Evolutionary conservation across 2,797 vertebrate genomes (phyloP), one percentile per base, ranked within the genome.

Genomic region (Cheirogaleus major): DNA sequence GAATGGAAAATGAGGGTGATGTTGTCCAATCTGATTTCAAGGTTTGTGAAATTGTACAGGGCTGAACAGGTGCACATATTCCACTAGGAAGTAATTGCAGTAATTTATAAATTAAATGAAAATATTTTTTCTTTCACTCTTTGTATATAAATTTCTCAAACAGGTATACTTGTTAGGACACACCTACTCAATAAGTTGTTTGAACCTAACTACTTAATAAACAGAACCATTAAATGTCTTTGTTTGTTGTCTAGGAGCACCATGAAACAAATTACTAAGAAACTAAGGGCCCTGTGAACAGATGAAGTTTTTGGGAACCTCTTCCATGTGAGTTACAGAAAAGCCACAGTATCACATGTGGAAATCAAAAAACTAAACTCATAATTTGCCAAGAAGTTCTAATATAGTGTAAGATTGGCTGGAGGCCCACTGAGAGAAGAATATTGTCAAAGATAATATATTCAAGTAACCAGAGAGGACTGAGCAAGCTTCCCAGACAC

Each of bases 121-220:
- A 63, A 67, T 38, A 61, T 48, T 69, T 91, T 55, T 81, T 65
- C 82, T 84, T 79, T 93, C 15, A 59, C 45, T 15, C 38, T 78
- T 23, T 30, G 9, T 35, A 13, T 70, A 78, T 78, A 61, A n/a
- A 30, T 83, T 88, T 96, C 78, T 85, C 85, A 61, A 85, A 78
- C 14, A 69, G 22, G 32, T 67, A 65, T 22, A 85, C 41, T 38
- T 38, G 30, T 72, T 70, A 70, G 59, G 55, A 89, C 20, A 81
- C 67, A 67, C 83, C 75, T 84, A 52, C 38, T 67, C 50, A 57
- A 90, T 85, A 78, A 50, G 22, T 41, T 72, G 43, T 95, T 63
- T 61, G 20, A 95, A 75, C 7, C 50, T 35, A 95, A 82, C 59
- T 72, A 78, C 11, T 67, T 78, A 72, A 87, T 78, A 94, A 84